phyloP scores from a whole-genome alignment of 2,113 vertebrate genomes.

The Tragulus kanchil region DNA sequence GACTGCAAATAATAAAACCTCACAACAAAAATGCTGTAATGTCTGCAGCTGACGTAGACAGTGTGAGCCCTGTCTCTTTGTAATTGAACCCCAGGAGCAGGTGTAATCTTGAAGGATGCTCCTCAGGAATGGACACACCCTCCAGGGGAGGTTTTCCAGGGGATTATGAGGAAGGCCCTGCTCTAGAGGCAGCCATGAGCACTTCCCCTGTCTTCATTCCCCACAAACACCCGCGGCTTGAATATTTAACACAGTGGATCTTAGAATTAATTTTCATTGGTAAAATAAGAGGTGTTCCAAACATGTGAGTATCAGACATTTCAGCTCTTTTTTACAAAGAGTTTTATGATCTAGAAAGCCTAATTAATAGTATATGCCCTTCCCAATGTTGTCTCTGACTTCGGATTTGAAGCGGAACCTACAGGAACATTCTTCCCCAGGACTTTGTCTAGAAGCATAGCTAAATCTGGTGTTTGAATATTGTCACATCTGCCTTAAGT shows the following conservation, averaged over 20 bases:
- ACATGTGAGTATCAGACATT: not conserved
- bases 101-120: not conserved
- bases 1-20: not conserved
- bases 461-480: not conserved
- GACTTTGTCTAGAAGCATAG: not conserved
- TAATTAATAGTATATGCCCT: fast-evolving
- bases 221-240: not conserved
- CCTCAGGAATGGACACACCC: not conserved
- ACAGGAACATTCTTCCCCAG: not conserved
- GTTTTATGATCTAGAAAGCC: not conserved
- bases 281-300: not conserved
- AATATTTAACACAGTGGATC: not conserved
- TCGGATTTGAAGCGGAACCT: not conserved
- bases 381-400: not conserved
- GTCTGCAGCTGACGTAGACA: not conserved
- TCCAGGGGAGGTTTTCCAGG: not conserved
- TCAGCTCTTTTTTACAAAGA: not conserved
- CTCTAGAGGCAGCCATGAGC: not conserved
- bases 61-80: not conserved
- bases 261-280: not conserved
- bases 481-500: not conserved
- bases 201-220: not conserved
- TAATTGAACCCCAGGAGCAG: not conserved
- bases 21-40: not conserved
- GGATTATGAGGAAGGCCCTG: not conserved